Conservation (phyloP, 2,888 invertebrate genomes). For the Lepetodrilus schrolli region DNA sequence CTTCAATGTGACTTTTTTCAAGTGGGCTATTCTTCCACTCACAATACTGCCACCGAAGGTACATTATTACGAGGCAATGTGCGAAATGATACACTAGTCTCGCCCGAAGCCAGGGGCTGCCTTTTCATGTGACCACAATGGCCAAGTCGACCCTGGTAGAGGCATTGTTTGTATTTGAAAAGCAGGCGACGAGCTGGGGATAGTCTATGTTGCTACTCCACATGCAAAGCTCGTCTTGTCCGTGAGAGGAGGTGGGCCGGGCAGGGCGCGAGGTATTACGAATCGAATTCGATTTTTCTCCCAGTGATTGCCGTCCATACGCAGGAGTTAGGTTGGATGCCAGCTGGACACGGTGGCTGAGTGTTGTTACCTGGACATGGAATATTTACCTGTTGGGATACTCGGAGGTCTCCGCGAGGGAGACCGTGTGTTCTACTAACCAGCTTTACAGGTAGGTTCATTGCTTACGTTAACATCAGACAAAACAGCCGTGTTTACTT, state of each 20-base stretch:
- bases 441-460: no score
- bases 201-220: not conserved
- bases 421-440: no score
- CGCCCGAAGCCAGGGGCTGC: not conserved
- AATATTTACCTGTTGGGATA: no score
- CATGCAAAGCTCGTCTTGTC: not conserved
- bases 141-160: not conserved
- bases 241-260: not conserved
- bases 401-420: no score
- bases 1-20: conserved; percentile 36
- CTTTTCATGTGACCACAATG: conserved; percentile 26
- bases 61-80: conserved; percentile 30
- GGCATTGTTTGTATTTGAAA: conserved; percentile 13
- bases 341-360: not conserved
- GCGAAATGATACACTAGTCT: conserved; percentile 37
- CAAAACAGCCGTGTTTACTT: no score
- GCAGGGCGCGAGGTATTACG: not conserved
- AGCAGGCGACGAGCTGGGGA: not conserved
- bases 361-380: no score
- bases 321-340: not conserved
- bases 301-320: not conserved
- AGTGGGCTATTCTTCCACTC: conserved; percentile 31
- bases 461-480: no score
- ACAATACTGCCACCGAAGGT: conserved; percentile 31
- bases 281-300: conserved; percentile 18